These are phyloP conservation scores for Drosophila tsacasi DNA, from an alignment of 1,140 invertebrate genomes.

Conservation along the genomic window DNA sequence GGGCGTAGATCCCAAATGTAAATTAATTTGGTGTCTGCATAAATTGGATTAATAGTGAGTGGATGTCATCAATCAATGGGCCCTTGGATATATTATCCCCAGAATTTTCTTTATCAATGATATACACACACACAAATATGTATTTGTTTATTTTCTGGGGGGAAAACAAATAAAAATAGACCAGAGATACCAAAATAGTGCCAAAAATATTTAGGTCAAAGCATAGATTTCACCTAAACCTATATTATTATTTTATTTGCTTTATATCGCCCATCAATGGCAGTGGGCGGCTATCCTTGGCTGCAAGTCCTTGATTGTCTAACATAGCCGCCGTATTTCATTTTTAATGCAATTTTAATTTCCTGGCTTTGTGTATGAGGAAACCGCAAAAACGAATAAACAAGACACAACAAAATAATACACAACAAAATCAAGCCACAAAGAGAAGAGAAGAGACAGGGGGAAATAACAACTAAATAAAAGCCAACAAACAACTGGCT, in stretches of 20 bases:
- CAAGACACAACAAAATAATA: slow-evolving; percentile 33
- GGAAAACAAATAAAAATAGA: slow-evolving; percentile 37
- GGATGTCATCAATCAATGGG: slow-evolving; percentile 31
- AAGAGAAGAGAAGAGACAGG: slow-evolving; percentile 3
- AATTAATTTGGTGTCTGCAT: slow-evolving; percentile 33
- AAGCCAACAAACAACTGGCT: slow-evolving; percentile 48
- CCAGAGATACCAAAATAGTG: slow-evolving; percentile 1
- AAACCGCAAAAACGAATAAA: slow-evolving; percentile 52
- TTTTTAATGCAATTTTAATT: slow-evolving; percentile 54
- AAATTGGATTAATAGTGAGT: slow-evolving; percentile 34
- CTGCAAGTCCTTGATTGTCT: slow-evolving; percentile 13
- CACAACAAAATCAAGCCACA: slow-evolving; percentile 30
- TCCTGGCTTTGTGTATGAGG: slow-evolving; percentile 33
- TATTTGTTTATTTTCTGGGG: slow-evolving; percentile 24
- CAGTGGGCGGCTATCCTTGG: slow-evolving; percentile 15
- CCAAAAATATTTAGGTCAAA: slow-evolving; percentile 42
- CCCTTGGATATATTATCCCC: slow-evolving; percentile 24
- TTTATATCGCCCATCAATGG: neutral
- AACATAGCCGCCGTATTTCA: neutral
- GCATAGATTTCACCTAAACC: slow-evolving; percentile 10
- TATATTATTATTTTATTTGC: slow-evolving; percentile 1
- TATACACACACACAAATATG: slow-evolving; percentile 21
- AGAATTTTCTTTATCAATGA: slow-evolving; percentile 34
- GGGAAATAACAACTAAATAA: slow-evolving; percentile 19
- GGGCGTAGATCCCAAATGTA: slow-evolving; percentile 40